Evolutionary conservation across 1,140 invertebrate species (phyloP), one percentile per base, ranked within the genome.

Genomic region (Penaeus japonicus): DNA sequence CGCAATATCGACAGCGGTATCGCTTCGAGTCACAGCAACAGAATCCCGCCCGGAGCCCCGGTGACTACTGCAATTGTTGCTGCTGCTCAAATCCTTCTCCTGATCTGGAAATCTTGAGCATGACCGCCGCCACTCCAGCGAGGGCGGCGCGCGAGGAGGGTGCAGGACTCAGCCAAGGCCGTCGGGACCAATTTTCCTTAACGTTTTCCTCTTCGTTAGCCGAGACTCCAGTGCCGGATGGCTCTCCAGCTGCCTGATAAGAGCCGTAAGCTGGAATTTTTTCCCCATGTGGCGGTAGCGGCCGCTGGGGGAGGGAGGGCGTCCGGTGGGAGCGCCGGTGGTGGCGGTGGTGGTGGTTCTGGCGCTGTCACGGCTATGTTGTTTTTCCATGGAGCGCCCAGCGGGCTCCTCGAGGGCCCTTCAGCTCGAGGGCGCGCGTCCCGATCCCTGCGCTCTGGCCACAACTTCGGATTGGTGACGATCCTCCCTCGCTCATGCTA

Each of bases 311-410:
- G 53, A 24, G 57, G 85, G 20, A 10, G 81, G 57, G 30, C 57
- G 79, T 0, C 32, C 53, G 20, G 54, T 30, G 22, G 79, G 35
- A 20, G 27, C 30, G 55, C 62, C 15, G 30, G 24, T 35, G 59
- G 53, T 59, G 53, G 82, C 30, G 81, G 54, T 7, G n/a, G 62
- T 70, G 87, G 83, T 47, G 83, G 82, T 84, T 82, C 55, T 70
- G 75, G 82, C 65, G 83, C 73, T 84, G 82, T 89, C 87, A 89
- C 80, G 82, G 81, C 83, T 80, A 85, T 89, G 87, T 89, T 89
- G 87, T 89, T 89, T 89, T 89, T 89, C 87, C 87, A 84, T 84
- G 87, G 87, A 84, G 87, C 87, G 87, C 83, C 65, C 87, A 89
- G 82, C 87, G 87, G 73, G 82, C 82, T 84, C 53, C 87, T 89